Evolutionary conservation across 2,888 invertebrate species (phyloP).

Genomic region (Ormyrus pomaceus): DNA sequence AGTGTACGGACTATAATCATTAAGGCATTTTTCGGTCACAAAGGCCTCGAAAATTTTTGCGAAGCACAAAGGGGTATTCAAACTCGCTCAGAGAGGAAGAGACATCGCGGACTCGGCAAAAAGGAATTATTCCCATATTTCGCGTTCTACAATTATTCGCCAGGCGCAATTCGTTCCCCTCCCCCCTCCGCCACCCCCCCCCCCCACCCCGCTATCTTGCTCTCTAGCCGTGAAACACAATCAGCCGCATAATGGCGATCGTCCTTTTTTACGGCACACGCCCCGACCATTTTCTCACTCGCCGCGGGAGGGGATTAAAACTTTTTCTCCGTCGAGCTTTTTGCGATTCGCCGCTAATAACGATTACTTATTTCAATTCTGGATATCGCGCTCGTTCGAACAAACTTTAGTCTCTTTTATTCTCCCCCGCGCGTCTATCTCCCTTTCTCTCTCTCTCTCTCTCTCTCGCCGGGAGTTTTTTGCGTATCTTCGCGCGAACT

Average conservation of each 20-base stretch:
- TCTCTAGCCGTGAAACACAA: slow-evolving; percentile 32
- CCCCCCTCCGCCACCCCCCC: too few species aligned
- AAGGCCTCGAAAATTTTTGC: too few species aligned
- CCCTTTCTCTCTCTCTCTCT: slow-evolving; percentile 18
- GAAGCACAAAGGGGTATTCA: too few species aligned
- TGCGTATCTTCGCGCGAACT: slow-evolving; percentile 25
- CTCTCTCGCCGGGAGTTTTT: slow-evolving; percentile 9
- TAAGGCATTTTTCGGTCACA: too few species aligned
- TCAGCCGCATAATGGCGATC: slow-evolving; percentile 34
- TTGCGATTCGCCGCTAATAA: slow-evolving; percentile 45
- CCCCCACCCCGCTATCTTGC: too few species aligned
- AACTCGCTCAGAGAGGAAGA: too few species aligned
- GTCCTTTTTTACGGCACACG: slow-evolving; percentile 15
- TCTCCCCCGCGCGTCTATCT: too few species aligned
- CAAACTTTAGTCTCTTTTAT: slow-evolving; percentile 1
- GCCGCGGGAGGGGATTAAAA: slow-evolving; percentile 33
- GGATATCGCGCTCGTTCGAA: slow-evolving; percentile 52
- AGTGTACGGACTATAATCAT: too few species aligned
- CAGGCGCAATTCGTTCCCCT: too few species aligned
- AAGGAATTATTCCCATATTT: too few species aligned
- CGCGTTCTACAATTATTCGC: too few species aligned
- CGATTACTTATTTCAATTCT: slow-evolving; percentile 58
- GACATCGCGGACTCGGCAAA: too few species aligned
- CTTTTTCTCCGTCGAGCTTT: slow-evolving; percentile 15
- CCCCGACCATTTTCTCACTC: background rate